Percentiles rank a stretch among this genome's conserved stretches.
phyloP scores from a whole-genome alignment of 2,888 invertebrate species.

The Euplexia lucipara region DNA sequence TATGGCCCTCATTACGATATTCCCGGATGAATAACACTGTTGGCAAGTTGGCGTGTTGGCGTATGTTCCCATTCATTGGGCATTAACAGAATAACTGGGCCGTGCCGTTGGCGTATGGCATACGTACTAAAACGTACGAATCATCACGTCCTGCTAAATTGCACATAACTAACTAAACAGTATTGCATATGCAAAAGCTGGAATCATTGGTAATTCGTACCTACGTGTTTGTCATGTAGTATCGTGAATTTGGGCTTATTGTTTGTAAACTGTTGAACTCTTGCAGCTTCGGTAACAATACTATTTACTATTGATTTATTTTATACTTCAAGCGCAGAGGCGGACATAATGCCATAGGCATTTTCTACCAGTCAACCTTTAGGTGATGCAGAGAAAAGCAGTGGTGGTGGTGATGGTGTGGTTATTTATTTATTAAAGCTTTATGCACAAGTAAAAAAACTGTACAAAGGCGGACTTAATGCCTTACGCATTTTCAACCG shows the following conservation, averaged over 20 bases:
- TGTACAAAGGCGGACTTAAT: too few species aligned
- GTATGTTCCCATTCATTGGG: slow-evolving; percentile 44
- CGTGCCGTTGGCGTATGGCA: slow-evolving; percentile 13
- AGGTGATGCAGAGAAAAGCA: too few species aligned
- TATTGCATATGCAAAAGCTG: slow-evolving; percentile 42
- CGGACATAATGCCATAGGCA: too few species aligned
- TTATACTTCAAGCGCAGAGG: too few species aligned
- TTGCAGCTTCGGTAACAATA: background rate
- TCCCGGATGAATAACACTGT: slow-evolving; percentile 47
- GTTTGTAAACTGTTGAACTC: background rate
- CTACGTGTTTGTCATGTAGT: slow-evolving; percentile 15
- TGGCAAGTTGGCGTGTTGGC: background rate
- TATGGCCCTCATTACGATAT: slow-evolving; percentile 50
- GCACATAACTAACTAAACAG: slow-evolving; percentile 42
- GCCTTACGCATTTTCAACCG: too few species aligned
- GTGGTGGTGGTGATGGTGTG: too few species aligned
- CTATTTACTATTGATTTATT: too few species aligned
- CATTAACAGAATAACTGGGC: slow-evolving; percentile 47
- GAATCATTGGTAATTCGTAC: slow-evolving; percentile 53
- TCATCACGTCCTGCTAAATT: slow-evolving; percentile 56
- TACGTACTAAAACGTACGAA: slow-evolving; percentile 34
- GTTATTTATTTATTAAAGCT: too few species aligned
- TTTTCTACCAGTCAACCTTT: too few species aligned
- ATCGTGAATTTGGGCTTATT: slow-evolving; percentile 4
- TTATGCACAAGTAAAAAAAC: too few species aligned